These are phyloP conservation scores for Tangachromis dhanisi DNA, from an alignment of 2,113 vertebrate genomes.

Conservation along the genomic window DNA sequence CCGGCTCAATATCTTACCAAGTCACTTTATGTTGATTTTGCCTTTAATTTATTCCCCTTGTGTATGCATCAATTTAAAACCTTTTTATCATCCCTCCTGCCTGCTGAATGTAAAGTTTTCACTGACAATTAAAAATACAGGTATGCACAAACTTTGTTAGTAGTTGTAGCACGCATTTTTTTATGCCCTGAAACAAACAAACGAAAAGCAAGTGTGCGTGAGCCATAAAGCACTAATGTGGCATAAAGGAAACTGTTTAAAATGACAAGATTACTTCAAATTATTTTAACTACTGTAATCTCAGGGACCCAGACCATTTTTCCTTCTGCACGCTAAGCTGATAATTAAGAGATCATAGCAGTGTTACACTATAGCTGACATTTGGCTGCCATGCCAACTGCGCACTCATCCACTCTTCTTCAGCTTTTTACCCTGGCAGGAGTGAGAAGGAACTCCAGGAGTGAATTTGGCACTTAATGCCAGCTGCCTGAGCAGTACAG, in stretches of 20 bases:
- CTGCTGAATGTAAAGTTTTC: background rate
- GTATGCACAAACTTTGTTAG: background rate
- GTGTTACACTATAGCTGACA: background rate
- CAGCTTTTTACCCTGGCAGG: background rate
- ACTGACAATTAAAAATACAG: background rate
- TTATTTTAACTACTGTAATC: background rate
- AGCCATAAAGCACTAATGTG: background rate
- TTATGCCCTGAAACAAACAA: background rate
- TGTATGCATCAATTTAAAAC: background rate
- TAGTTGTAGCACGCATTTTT: accelerated
- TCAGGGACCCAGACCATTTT: background rate
- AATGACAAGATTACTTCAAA: background rate
- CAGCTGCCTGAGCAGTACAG: slow-evolving; percentile 1
- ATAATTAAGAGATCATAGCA: background rate
- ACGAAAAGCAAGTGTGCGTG: accelerated
- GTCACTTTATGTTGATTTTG: background rate
- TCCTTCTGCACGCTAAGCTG: background rate
- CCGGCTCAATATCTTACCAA: background rate
- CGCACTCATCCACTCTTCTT: background rate
- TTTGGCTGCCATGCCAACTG: background rate
- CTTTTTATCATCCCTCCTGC: background rate
- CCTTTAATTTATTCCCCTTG: background rate
- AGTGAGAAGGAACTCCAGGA: background rate
- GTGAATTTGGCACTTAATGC: slow-evolving; percentile 2
- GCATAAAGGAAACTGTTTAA: background rate